Conservation (phyloP, 2,888 invertebrate genomes). For the Ichneumoninae sp. region DNA sequence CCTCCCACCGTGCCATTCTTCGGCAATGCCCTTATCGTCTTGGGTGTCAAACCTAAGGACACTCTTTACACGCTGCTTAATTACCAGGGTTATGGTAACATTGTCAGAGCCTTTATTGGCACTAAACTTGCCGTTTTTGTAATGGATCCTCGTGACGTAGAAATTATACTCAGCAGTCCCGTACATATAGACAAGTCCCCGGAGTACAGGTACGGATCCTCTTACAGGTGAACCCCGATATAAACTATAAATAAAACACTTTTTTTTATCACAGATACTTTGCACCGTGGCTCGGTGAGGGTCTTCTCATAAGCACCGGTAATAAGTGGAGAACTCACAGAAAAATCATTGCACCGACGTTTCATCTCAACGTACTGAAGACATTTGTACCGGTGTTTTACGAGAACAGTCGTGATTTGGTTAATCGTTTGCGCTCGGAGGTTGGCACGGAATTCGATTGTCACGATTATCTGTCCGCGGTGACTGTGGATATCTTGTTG, state of each 20-base stretch:
- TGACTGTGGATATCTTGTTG: constrained; percentile 85
- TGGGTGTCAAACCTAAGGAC: constrained; percentile 75
- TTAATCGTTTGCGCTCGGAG: constrained; percentile 81
- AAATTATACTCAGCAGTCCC: constrained; percentile 80
- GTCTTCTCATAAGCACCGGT: constrained; percentile 82
- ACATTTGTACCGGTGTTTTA: constrained; percentile 85
- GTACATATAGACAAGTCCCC: constrained; percentile 81
- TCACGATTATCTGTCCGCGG: constrained; percentile 85
- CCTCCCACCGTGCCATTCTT: constrained; percentile 79
- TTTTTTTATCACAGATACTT: constrained; percentile 75
- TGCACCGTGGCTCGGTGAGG: constrained; percentile 83
- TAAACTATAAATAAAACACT: neutral
- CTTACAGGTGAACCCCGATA: neutral
- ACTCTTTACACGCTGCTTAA: constrained; percentile 68
- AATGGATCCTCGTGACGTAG: constrained; percentile 80
- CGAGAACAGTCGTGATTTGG: constrained; percentile 84
- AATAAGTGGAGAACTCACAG: constrained; percentile 85
- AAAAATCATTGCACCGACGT: constrained; percentile 86
- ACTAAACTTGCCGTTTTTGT: constrained; percentile 79
- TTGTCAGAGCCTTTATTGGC: constrained; percentile 79
- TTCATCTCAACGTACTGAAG: constrained; percentile 85
- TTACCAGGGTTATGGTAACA: constrained; percentile 76
- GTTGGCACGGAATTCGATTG: constrained; percentile 84
- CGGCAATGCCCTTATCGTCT: constrained; percentile 76
- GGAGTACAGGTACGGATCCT: constrained; percentile 78